These are phyloP conservation scores for Aphidius gifuensis DNA, from an alignment of 1,140 invertebrate genomes.

Conservation along the genomic window DNA sequence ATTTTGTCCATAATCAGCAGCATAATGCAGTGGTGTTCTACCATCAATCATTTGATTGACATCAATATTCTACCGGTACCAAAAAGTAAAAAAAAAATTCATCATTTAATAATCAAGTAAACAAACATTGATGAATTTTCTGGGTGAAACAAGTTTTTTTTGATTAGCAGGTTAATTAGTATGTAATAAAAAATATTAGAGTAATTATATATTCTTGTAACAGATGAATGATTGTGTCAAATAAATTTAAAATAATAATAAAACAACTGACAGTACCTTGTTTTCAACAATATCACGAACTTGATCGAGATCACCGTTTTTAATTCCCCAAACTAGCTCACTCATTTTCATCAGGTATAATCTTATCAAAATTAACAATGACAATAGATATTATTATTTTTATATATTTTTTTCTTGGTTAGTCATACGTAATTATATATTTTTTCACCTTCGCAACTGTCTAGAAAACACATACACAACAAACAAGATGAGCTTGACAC, in stretches of 20 bases:
- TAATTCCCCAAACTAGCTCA: constrained; percentile 88
- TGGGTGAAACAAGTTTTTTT: too few species aligned
- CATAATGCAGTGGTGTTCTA: constrained; percentile 81
- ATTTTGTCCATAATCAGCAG: constrained; percentile 91
- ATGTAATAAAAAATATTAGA: constrained; percentile 1
- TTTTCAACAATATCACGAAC: constrained; percentile 84
- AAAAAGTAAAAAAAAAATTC: constrained; percentile 25
- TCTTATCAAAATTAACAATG: not conserved
- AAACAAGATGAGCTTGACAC: too few species aligned
- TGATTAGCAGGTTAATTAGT: not conserved
- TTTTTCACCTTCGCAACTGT: too few species aligned
- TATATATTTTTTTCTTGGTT: too few species aligned
- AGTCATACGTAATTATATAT: too few species aligned
- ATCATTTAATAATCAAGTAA: constrained; percentile 15
- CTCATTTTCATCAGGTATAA: constrained; percentile 58
- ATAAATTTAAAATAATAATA: constrained; percentile 10
- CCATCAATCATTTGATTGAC: constrained; percentile 84
- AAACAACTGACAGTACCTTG: constrained; percentile 59
- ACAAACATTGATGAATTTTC: not conserved
- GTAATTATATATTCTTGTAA: not conserved
- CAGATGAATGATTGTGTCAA: not conserved
- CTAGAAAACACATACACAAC: too few species aligned
- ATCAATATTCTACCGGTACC: constrained; percentile 68
- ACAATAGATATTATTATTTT: too few species aligned
- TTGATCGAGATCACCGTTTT: constrained; percentile 90